Base-by-base conservation (phyloP, 2,797 vertebrate species). In the Melanitta fusca region DNA sequence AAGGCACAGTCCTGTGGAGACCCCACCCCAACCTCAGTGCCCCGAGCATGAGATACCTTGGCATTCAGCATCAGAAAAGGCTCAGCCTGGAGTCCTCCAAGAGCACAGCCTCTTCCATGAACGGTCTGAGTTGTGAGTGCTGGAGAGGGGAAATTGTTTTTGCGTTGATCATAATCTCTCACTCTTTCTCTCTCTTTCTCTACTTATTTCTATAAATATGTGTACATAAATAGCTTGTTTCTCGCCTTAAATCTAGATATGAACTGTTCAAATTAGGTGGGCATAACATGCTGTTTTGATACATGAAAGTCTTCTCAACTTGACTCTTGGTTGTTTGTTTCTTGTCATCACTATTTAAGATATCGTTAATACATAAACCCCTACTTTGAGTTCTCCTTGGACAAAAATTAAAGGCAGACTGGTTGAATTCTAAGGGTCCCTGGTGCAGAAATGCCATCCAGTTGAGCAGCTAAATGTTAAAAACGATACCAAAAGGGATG, bases 391-490 rank as follows among this genome's bases (percentile, higher is more conserved):
- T 98, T 97, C 94, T 98, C 94, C 96, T 97, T 96, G 96, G 97
- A 96, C 97, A 98, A 96, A 98, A 98, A 97, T 97, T 97, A 98
- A 97, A 98, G 98, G 98, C 98, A 98, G 98, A 98, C 98, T 95
- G 98, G 98, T 98, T 98, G 97, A 97, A 97, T 97, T 98, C 98
- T 98, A 98, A 98, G 97, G 96, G 98, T 98, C 98, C 96, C 98
- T 98, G 98, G 97, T 98, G 97, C 97, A 97, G 98, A 98, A 98
- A 98, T 95, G 96, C 97, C 97, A 98, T 98, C 97, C 98, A 97
- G 89, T 98, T 97, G 98, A 98, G 98, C 98, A 98, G 98, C 98
- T 97, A 98, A 98, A 97, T 96, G 97, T 97, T 98, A 97, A 98
- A 98, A 98, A 98, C 86, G 92, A 98, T 98, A 98, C 98, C 98